Evolutionary conservation across 2,888 invertebrate species (phyloP), one percentile per base, ranked within the genome.

Genomic region (Electrophaes corylata): DNA sequence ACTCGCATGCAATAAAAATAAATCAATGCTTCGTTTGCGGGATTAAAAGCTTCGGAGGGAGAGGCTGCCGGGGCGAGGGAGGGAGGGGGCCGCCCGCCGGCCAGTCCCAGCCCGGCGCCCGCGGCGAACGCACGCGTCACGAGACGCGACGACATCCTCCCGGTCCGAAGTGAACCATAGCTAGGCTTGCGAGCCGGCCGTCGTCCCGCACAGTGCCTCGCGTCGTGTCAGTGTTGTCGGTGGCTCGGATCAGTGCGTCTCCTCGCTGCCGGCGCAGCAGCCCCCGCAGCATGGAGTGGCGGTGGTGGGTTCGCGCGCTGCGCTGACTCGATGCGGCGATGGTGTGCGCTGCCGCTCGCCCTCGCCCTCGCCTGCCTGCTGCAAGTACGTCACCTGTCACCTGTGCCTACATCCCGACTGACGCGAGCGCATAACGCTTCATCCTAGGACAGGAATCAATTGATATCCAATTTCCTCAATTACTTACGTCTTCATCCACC

Each of bases 321-420:
- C 77, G 77, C 76, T 78, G 73, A 78, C 86, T 88, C 90, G 72
- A 84, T 64, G 64, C 66, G 56, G 64, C 89, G 81, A 86, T 87
- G 80, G 84, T 70, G 76, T 78, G 78, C 82, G 81, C 83, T 82
- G 82, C 83, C 81, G 84, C 84, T 83, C 76, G 62, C 62, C 55
- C 57, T 58, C 78, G 85, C 86, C 85, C 84, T 85, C 84, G 86
- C 84, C 86, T 79, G 79, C 79, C 75, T 81, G 78, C 79, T 86
- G 76, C 84, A 76, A 73, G 88, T 88, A 87, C 79, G 86, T 84
- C 48, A 35, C 55, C 29, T 44, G 18, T 45, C n/a, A n/a, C 39
- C 45, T 26, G 12, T 14, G 14, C 16, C 23, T 18, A 4, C 37
- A 8, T 16, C 23, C 41, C 1, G 19, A 3, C 18, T n/a, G n/a